Base-by-base conservation (phyloP, 2,888 invertebrate species). In the Chloromyia formosa region DNA sequence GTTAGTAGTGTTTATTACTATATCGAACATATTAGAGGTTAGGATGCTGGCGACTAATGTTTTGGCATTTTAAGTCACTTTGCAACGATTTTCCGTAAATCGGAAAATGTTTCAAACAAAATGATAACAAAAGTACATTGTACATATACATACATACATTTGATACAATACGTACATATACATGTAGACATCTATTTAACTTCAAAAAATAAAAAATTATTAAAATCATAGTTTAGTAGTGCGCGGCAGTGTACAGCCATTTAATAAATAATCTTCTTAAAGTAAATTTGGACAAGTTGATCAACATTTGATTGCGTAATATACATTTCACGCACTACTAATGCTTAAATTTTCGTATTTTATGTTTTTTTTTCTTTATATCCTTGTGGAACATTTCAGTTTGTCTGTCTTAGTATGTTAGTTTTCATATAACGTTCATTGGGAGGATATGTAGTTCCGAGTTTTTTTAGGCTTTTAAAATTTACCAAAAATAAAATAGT, bases 221-320 rank as follows among this genome's bases (percentile, higher is more conserved):
- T n/a, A n/a, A 49, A 22, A 45, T 12, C 35, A 66, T 35, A 23
- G 40, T 40, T 40, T 1, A 62, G 23, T 62, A 22, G 66, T 22
- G 49, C 66, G 66, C 45, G 66, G 66, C 66, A 66, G 66, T 66
- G 66, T 45, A 66, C 45, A 66, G 66, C 66, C 49, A 66, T 66
- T 35, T 1, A 49, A 66, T 66, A 23, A 66, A 66, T 45, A 18
- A 3, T 45, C 45, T 66, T 35, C 14, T 49, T n/a, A 12, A n/a
- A 49, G 10, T 49, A 49, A n/a, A 49, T 12, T 49, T 49, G 16
- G 14, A 49, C 12, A 49, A 3, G 49, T 49, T n/a, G 16, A n/a
- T 49, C 16, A 35, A 35, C 2, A 35, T 35, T 35, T 2, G 3
- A 35, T 4, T 35, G 27, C 27, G 7, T 35, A 35, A 4, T 4